Evolutionary conservation across 2,888 invertebrate species (phyloP), one percentile per base, ranked within the genome.

Genomic region (Parnassius glacialis): DNA sequence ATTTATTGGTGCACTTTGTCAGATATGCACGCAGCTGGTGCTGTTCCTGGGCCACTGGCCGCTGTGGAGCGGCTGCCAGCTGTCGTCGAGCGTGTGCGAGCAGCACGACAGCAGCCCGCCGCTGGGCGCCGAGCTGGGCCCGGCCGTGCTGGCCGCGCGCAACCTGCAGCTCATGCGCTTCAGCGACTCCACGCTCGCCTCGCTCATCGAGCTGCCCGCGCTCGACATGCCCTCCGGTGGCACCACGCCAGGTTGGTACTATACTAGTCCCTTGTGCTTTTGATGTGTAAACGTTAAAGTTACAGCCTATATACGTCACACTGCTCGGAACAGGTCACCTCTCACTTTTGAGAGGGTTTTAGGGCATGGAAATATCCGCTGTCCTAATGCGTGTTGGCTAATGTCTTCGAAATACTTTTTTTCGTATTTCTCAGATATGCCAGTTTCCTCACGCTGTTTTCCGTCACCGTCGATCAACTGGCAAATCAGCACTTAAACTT

Each of bases 1-100:
- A 34, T 34, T 34, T 34, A 34, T 34, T 34, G 5, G 2, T 20
- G 20, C 20, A 20, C 20, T 20, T 13, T 13, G n/a, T 13, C 56
- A 95, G 95, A 93, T 96, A 67, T 93, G 97, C 78, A 95, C 95
- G 70, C 98, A 99, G 87, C 92, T 99, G 70, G 95, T 98, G 9
- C 95, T 98, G 69, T 97, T 97, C 90, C 90, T 98, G 70, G 97
- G 97, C 0, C 98, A 99, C 83, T 99, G 98, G 92, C 99, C 99
- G 12, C 95, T 97, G 91, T 96, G 97, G 65, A 96, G 97, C 59
- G 97, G 98, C 0, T 95, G 98, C 54, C 94, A 97, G 65, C 92
- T 98, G 25, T 97, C 97, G 68, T 97, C 97, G 0, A 92, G 96
- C 73, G 97, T 98, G 12, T 96, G 96, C 70, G 99, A 99, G 84